These are phyloP conservation scores for Tetrax tetrax DNA, from an alignment of 2,113 vertebrate genomes.

Conservation along the genomic window DNA sequence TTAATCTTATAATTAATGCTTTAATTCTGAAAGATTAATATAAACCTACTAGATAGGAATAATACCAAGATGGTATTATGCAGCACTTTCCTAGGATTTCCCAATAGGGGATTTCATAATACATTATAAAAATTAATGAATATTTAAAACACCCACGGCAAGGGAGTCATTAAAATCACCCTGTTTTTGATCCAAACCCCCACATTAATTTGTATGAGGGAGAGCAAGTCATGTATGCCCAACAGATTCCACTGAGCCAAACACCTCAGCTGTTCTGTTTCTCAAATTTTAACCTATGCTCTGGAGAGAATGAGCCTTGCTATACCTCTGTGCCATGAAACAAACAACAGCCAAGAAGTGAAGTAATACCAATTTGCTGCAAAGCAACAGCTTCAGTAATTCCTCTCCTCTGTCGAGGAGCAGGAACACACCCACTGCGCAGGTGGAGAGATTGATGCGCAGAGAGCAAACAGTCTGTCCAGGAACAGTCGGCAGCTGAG, in stretches of 20 bases:
- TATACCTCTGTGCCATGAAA: not conserved
- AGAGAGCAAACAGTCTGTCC: not conserved
- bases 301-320: not conserved
- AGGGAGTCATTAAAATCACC: not conserved
- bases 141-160: not conserved
- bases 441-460: not conserved
- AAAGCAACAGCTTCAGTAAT: not conserved
- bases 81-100: not conserved
- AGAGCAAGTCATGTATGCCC: not conserved
- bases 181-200: not conserved
- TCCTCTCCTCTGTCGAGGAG: not conserved
- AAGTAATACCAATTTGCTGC: not conserved
- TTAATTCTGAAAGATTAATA: not conserved
- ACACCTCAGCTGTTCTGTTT: not conserved
- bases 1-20: constrained; percentile 15
- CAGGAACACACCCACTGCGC: not conserved
- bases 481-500: not conserved
- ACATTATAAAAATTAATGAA: not conserved
- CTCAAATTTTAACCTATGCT: not conserved
- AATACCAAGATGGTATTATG: not conserved
- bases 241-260: not conserved
- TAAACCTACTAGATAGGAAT: not conserved
- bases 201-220: not conserved
- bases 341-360: not conserved
- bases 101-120: not conserved